Evolutionary conservation across 2,113 vertebrate genomes (phyloP).

Genomic region (Platycercus adscitus): DNA sequence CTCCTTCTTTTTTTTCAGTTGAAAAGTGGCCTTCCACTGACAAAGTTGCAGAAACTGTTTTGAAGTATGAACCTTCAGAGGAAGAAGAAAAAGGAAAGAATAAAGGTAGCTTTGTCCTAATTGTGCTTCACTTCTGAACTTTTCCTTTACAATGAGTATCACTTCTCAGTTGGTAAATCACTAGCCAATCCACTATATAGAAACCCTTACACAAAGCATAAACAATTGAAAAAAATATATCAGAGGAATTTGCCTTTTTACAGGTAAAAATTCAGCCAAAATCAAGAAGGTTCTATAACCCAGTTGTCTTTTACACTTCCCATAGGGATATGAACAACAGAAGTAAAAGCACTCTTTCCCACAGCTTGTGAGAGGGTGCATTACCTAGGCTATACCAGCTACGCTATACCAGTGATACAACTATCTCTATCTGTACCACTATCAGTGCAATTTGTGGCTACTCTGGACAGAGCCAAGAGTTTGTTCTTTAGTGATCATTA

Average conservation of each 20-base stretch:
- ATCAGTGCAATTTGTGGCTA: background rate
- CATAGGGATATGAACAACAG: background rate
- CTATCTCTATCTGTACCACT: background rate
- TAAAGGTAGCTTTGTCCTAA: background rate
- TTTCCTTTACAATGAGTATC: background rate
- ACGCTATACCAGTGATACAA: background rate
- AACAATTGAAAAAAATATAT: background rate
- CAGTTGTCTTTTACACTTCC: background rate
- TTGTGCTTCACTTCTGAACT: background rate
- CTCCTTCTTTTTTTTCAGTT: background rate
- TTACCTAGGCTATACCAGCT: background rate
- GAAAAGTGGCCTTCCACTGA: background rate
- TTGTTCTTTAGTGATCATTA: background rate
- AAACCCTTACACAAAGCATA: slow-evolving; percentile 11
- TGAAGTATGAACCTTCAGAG: background rate
- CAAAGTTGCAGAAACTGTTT: background rate
- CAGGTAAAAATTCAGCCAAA: background rate
- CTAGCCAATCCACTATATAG: background rate
- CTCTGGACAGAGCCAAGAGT: background rate
- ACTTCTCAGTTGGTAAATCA: slow-evolving; percentile 11
- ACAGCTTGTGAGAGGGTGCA: background rate
- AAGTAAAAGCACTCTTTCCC: background rate
- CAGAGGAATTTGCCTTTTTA: background rate
- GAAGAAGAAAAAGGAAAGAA: background rate
- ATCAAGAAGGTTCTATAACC: background rate